Conservation (phyloP, 2,888 invertebrate species). For the Ormyrus pomaceus region DNA sequence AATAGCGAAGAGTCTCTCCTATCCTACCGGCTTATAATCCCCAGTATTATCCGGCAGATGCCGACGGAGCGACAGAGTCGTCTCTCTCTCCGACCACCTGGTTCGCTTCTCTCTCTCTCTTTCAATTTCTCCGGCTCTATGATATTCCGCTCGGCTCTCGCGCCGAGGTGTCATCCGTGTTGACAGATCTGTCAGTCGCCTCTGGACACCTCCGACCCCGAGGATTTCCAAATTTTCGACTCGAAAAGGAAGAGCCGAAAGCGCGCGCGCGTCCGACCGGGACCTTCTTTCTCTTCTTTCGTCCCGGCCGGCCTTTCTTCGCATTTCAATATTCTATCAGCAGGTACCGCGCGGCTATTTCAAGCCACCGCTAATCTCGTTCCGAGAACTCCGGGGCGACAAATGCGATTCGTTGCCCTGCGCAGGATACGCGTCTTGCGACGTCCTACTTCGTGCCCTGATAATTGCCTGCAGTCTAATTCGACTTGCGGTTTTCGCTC, state of each 20-base stretch:
- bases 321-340: slow-evolving; percentile 49
- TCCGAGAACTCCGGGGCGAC: slow-evolving; percentile 2
- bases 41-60: slow-evolving; percentile 73
- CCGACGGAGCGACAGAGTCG: slow-evolving; percentile 64
- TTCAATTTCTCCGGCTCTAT: background rate
- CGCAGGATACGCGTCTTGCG: background rate
- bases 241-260: slow-evolving; percentile 51
- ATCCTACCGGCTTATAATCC: slow-evolving; percentile 66
- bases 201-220: slow-evolving; percentile 57
- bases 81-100: slow-evolving; percentile 66
- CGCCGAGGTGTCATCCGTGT: slow-evolving; percentile 72
- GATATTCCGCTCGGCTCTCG: slow-evolving; percentile 12
- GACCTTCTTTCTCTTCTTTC: background rate
- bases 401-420: slow-evolving; percentile 20
- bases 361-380: background rate
- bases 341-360: slow-evolving; percentile 28
- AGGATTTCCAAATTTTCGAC: slow-evolving; percentile 55
- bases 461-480: slow-evolving; percentile 6
- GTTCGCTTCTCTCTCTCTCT: slow-evolving; percentile 58
- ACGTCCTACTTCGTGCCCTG: background rate
- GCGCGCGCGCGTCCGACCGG: background rate
- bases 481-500: slow-evolving; percentile 8
- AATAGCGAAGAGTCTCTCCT: slow-evolving; percentile 29
- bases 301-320: slow-evolving; percentile 1
- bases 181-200: slow-evolving; percentile 74